These are phyloP conservation scores for Antennarius striatus DNA, from an alignment of 2,113 vertebrate genomes.

Conservation along the genomic window DNA sequence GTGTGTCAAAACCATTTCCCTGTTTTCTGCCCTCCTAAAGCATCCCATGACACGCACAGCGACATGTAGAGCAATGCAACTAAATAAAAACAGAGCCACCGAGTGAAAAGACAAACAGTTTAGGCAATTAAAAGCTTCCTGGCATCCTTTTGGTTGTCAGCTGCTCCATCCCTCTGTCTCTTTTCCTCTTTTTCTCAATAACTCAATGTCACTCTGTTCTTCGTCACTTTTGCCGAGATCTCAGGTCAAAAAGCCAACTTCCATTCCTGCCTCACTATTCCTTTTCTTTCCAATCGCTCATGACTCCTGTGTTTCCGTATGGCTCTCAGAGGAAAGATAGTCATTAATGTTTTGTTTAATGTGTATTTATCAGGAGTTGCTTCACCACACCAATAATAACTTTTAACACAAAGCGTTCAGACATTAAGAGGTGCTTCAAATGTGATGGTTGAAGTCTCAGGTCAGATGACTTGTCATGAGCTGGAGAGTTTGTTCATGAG, in stretches of 20 bases:
- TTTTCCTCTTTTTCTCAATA: not conserved
- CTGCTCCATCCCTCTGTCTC: too few species aligned
- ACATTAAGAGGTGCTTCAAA: too few species aligned
- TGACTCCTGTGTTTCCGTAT: not conserved
- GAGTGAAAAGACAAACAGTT: too few species aligned
- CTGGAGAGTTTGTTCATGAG: not conserved
- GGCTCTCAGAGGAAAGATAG: not conserved
- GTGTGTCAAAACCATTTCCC: not conserved
- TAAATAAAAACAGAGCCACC: not conserved
- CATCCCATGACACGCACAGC: too few species aligned
- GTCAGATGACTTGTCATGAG: not conserved
- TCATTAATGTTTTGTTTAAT: not conserved
- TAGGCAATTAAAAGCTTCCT: not conserved
- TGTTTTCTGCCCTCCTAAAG: too few species aligned
- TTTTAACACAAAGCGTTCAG: too few species aligned
- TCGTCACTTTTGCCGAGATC: not conserved
- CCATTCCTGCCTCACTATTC: not conserved
- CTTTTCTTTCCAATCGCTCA: not conserved
- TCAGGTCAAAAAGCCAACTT: slow-evolving; percentile 14
- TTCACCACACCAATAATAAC: not conserved
- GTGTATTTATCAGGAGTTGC: not conserved
- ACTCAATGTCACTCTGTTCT: not conserved
- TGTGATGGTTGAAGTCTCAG: not conserved
- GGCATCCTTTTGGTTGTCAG: not conserved
- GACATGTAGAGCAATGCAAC: too few species aligned